Percentiles rank a stretch among this genome's conserved stretches.
Evolutionary conservation across 2,797 vertebrate species (phyloP).

Genomic region (Synanceia verrucosa): DNA sequence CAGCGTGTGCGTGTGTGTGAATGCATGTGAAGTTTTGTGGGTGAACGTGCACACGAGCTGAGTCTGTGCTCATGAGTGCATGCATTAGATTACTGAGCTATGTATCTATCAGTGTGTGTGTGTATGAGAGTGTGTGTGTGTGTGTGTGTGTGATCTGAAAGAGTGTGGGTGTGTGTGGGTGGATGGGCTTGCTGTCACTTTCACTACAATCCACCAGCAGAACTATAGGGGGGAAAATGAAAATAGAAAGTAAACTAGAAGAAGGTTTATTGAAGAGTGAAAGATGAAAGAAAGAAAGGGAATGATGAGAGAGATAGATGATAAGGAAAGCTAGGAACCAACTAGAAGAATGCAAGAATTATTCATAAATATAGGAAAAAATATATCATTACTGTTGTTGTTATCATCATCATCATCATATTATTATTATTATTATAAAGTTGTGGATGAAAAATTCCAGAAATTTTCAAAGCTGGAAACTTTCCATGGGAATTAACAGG

Average conservation of each 20-base stretch:
- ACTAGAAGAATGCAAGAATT: neutral
- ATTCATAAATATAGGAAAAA: neutral
- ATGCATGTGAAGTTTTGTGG: slow-evolving; percentile 19
- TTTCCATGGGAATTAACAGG: too few relatives aligned
- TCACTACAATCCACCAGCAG: slow-evolving; percentile 49
- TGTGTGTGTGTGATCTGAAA: neutral
- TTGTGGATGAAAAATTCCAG: too few relatives aligned
- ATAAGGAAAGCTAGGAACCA: neutral
- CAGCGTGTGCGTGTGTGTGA: neutral
- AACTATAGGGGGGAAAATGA: slow-evolving; percentile 36
- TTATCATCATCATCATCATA: too few relatives aligned
- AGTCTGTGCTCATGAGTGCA: slow-evolving; percentile 1
- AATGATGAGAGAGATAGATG: neutral
- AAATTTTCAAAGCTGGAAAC: too few relatives aligned
- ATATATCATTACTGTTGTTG: too few relatives aligned
- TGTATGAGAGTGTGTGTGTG: neutral
- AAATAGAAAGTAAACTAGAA: slow-evolving; percentile 38
- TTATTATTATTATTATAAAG: too few relatives aligned
- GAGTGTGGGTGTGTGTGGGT: slow-evolving; percentile 53
- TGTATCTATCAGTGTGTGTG: neutral
- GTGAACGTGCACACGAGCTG: slow-evolving; percentile 1
- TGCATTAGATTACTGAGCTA: neutral
- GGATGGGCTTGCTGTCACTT: slow-evolving; percentile 64
- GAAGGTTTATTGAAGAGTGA: slow-evolving; percentile 9
- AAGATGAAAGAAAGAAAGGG: neutral